phyloP scores from a whole-genome alignment of 2,113 vertebrate genomes.

The Entelurus aequoreus region DNA sequence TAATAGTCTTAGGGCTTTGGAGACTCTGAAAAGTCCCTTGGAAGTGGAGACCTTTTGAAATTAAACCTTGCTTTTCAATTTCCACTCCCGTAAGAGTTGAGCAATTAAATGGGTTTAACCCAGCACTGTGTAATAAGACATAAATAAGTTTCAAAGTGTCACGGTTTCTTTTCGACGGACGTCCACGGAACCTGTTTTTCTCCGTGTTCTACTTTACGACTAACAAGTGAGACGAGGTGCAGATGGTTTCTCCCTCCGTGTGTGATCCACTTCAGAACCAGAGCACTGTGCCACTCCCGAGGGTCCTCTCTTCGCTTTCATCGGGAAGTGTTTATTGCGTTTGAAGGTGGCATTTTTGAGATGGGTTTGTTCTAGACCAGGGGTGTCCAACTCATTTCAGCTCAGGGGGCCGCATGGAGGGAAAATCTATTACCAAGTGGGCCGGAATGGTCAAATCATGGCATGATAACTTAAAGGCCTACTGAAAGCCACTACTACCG shows the following conservation, averaged over 20 bases:
- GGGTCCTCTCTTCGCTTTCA: constrained; percentile 4
- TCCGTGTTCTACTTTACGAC: background rate
- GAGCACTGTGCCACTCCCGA: background rate
- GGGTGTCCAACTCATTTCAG: too few relatives aligned
- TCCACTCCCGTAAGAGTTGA: constrained; percentile 64
- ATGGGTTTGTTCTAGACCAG: background rate
- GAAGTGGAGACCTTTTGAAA: constrained; percentile 68
- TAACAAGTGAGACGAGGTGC: background rate
- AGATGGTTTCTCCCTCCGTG: constrained; percentile 8
- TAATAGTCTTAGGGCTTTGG: constrained; percentile 68
- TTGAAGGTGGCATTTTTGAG: background rate
- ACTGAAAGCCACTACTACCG: too few relatives aligned
- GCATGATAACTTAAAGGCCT: too few relatives aligned
- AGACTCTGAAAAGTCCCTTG: constrained; percentile 66
- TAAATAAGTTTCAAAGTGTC: constrained; percentile 54
- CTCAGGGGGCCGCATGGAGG: too few relatives aligned
- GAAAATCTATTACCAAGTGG: too few relatives aligned
- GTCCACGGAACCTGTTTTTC: constrained; percentile 37
- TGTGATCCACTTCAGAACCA: constrained; percentile 12
- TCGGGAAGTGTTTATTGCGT: constrained; percentile 1
- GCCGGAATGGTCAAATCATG: too few relatives aligned
- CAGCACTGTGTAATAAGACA: constrained; percentile 59
- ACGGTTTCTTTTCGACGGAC: constrained; percentile 12
- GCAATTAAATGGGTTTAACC: constrained; percentile 67
- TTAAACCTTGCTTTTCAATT: constrained; percentile 80